Base-by-base conservation (phyloP, 2,113 vertebrate genomes). In the Colistium nudipinnis region DNA sequence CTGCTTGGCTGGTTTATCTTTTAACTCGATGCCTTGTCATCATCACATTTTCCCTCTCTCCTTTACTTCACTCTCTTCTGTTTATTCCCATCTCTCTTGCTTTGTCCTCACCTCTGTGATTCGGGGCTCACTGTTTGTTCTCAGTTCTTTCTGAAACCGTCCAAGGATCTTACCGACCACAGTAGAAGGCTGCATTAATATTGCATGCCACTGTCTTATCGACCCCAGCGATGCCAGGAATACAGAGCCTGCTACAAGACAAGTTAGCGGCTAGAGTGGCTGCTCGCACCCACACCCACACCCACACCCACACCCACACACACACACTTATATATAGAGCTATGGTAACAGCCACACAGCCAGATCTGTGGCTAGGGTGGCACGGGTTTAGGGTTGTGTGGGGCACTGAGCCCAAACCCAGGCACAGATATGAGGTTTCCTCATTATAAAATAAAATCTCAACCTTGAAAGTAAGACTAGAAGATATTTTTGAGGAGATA, bases 131-230 rank as follows among this genome's bases (percentile, higher is more conserved):
- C 61, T 73, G 78, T 76, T 79, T 89, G 74, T 83, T 80, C 79
- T 76, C 70, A 17, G 88, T 87, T 90, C 84, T 81, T 91, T 93
- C 92, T 94, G 91, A 93, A 96, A 96, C 92, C 83, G 94, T 92
- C 90, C 90, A 82, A 92, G 89, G 90, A 93, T 93, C 93, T 95
- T 92, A 94, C 91, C 95, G 96, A 96, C 94, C 95, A 94, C 95
- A 94, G 89, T 88, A 91, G 92, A 91, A 92, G 90, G 92, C 93
- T 90, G 82, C 94, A 97, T 97, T 97, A 96, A 97, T 96, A 96
- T 98, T 98, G 96, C 92, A 97, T 89, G 92, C 90, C 63, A 87
- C 88, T 94, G 93, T 94, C 68, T 91, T 90, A 91, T 93, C 92
- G 94, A 96, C 93, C 89, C 90, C 81, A 82, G 88, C 83, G 82